phyloP scores from a whole-genome alignment of 2,888 invertebrate genomes.

The Ormyrus nitidulus region DNA sequence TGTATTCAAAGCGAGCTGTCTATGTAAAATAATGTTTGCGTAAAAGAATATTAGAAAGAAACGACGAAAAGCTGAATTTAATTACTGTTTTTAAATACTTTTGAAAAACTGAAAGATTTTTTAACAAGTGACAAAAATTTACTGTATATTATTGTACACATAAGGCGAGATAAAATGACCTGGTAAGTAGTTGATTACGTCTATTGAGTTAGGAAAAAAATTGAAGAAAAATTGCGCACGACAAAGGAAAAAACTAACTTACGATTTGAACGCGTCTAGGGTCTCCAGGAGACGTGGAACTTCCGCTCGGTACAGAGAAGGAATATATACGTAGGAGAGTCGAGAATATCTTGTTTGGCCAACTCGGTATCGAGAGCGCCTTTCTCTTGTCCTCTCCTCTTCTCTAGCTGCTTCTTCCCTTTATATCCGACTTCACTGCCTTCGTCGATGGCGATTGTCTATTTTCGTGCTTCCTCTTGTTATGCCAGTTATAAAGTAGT shows the following conservation, averaged over 20 bases:
- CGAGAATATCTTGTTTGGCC: constrained; percentile 61
- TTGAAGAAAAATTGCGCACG: constrained; percentile 2
- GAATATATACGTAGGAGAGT: constrained; percentile 21
- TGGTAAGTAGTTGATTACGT: constrained; percentile 8
- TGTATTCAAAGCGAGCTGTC: too few relatives aligned
- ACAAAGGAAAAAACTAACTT: constrained; percentile 41
- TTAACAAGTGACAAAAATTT: too few relatives aligned
- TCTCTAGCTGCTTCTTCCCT: constrained; percentile 52
- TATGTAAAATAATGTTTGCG: too few relatives aligned
- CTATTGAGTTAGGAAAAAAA: not conserved
- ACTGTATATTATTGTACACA: not conserved
- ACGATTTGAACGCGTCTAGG: constrained; percentile 39
- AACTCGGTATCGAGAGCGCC: constrained; percentile 52
- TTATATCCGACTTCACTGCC: constrained; percentile 52
- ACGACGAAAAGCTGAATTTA: too few relatives aligned
- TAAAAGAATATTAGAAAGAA: too few relatives aligned
- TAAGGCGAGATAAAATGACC: not conserved
- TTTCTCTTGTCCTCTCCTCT: constrained; percentile 16
- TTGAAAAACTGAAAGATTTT: too few relatives aligned
- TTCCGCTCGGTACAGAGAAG: constrained; percentile 4
- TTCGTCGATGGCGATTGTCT: constrained; percentile 65
- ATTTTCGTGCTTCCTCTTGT: constrained; percentile 65
- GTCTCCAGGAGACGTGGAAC: not conserved
- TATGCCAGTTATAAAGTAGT: constrained; percentile 58
- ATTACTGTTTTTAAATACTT: too few relatives aligned